Evolutionary conservation across 2,888 invertebrate genomes (phyloP).

Genomic region (Brachypterus glaber): DNA sequence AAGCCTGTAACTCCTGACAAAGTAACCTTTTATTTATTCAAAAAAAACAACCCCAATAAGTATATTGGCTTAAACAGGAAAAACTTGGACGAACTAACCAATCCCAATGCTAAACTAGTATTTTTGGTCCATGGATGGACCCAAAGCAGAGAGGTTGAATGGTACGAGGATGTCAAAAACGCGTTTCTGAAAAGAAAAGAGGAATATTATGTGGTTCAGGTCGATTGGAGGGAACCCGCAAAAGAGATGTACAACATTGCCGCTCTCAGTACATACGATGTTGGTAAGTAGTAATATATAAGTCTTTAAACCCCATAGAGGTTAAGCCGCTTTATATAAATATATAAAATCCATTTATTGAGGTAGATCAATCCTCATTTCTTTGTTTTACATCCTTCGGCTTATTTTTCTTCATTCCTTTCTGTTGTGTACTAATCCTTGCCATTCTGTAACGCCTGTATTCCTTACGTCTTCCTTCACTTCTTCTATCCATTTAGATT

Average conservation of each 20-base stretch:
- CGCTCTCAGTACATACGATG: conserved; percentile 28
- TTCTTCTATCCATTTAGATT: too few relatives aligned
- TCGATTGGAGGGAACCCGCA: conserved; percentile 29
- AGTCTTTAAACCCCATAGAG: too few relatives aligned
- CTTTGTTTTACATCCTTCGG: too few relatives aligned
- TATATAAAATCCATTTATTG: too few relatives aligned
- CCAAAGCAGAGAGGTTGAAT: conserved; percentile 21
- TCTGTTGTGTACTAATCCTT: too few relatives aligned
- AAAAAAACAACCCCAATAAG: conserved; percentile 20
- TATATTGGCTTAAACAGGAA: conserved; percentile 20
- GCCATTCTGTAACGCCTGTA: too few relatives aligned
- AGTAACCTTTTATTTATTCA: conserved; percentile 24
- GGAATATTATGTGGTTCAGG: conserved; percentile 24
- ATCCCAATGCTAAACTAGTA: conserved; percentile 20
- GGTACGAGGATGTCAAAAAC: conserved; percentile 28
- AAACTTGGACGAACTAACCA: conserved; percentile 18
- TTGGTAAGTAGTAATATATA: conserved; percentile 25
- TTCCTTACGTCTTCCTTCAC: too few relatives aligned
- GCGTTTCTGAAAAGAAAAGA: conserved; percentile 24
- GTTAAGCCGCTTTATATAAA: too few relatives aligned
- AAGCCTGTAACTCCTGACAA: conserved; percentile 25
- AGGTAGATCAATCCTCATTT: too few relatives aligned
- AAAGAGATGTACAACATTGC: conserved; percentile 26
- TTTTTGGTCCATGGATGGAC: conserved; percentile 31
- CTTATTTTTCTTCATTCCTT: too few relatives aligned